Base-by-base conservation (phyloP, 2,797 vertebrate genomes). In the Staurois parvus region DNA sequence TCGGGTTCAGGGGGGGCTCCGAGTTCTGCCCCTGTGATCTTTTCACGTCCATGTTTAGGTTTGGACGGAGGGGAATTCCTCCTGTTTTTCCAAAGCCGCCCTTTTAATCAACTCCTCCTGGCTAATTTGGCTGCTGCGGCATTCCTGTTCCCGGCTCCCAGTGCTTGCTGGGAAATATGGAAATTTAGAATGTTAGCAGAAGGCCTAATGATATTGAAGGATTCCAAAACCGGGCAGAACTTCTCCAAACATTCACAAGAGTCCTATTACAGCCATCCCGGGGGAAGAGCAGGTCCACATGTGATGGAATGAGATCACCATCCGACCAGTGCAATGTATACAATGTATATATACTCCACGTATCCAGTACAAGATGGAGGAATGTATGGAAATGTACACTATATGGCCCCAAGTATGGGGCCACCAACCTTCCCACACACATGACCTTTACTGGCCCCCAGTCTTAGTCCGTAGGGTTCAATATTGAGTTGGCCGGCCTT, bases 151-250 rank as follows among this genome's bases (percentile, higher is more conserved):
- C 34, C 79, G 34, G 34, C 34, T 37, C 34, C 34, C 34, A 37
- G 34, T 37, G 34, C 34, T 37, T 37, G 9, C 13, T 76, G 72
- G n/a, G 69, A 72, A 85, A 85, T 85, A 81, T 85, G 84, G 79
- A 86, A 86, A 86, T 72, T 81, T 86, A 81, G 84, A 86, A 81
- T 86, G 84, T 81, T 86, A 81, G 72, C 84, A 86, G 84, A 86
- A 48, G 73, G 76, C 73, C 52, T 70, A 72, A 76, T 70, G 84
- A 86, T 81, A 69, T 81, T 76, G 84, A 32, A 86, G 70, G 26
- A 5, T 74, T 6, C 62, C 48, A 74, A 73, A 80, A 68, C 30
- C 42, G 42, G 66, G 32, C 67, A 30, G 34, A 74, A 66, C 42
- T 81, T 81, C 81, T 66, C 69, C 81, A 86, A 86, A 86, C 79